Evolutionary conservation across 2,888 invertebrate species (phyloP).

Genomic region (Polyploca ridens): DNA sequence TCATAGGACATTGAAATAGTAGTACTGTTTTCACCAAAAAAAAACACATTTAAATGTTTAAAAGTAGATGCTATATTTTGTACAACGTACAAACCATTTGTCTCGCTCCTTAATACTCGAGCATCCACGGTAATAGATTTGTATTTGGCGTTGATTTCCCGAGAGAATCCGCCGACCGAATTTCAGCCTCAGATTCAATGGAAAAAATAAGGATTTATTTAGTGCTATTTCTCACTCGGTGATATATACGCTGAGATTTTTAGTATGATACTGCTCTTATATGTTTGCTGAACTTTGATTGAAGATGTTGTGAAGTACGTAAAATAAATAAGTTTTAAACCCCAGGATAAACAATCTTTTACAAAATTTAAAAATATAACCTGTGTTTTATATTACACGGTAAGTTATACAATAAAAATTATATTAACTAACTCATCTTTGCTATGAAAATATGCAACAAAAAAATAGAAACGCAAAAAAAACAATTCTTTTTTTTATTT

Average conservation of each 20-base stretch:
- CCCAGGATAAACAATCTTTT: too few species aligned
- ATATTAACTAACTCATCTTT: too few species aligned
- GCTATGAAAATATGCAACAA: too few species aligned
- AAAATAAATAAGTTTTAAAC: too few species aligned
- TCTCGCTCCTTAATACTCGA: conserved; percentile 12
- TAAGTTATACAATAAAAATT: too few species aligned
- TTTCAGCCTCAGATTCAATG: conserved; percentile 6
- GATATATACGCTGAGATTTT: neutral
- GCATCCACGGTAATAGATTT: conserved; percentile 17
- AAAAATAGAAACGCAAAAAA: too few species aligned
- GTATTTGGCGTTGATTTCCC: conserved; percentile 19
- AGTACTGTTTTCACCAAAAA: too few species aligned
- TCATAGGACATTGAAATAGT: too few species aligned
- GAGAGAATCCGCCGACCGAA: conserved; percentile 10
- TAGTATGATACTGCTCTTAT: neutral
- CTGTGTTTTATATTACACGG: too few species aligned
- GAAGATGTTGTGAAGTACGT: neutral
- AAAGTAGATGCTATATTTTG: neutral
- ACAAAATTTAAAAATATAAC: too few species aligned
- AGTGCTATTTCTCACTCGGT: neutral
- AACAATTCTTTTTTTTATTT: too few species aligned
- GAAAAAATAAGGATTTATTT: conserved; percentile 6
- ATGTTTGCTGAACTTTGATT: neutral
- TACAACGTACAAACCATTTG: neutral
- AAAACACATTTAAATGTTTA: neutral